A percentile compares a stretch with the other conserved stretches of the same genome.
Conservation (phyloP, 2,888 invertebrate species). For the Emmelina monodactyla region DNA sequence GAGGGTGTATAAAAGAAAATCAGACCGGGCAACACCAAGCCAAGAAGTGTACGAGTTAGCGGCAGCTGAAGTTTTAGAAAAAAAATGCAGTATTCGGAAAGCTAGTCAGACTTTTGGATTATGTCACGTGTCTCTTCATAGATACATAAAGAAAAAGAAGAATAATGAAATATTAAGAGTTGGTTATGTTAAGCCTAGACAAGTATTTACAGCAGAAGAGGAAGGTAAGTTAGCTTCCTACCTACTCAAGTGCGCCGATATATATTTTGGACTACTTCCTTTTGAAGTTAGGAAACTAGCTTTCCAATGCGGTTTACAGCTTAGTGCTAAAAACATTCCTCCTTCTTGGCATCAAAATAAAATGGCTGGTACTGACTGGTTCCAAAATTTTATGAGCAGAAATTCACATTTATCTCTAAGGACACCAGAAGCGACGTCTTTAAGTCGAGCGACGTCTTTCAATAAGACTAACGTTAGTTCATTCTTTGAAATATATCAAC, state of each 20-base stretch:
- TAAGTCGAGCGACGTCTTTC: constrained; percentile 11
- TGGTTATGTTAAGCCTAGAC: constrained; percentile 4
- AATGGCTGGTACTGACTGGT: constrained; percentile 8
- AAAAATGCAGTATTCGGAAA: constrained; percentile 10
- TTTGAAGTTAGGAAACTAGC: constrained; percentile 2
- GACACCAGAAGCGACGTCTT: constrained; percentile 7
- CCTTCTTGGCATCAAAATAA: background rate
- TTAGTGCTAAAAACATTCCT: background rate
- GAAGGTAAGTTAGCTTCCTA: constrained; percentile 4
- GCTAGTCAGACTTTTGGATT: constrained; percentile 11
- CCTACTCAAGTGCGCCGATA: constrained; percentile 4
- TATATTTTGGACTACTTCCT: constrained; percentile 5
- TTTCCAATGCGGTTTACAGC: background rate
- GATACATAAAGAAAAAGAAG: constrained; percentile 12
- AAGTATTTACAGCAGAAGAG: constrained; percentile 2
- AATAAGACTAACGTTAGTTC: constrained; percentile 11
- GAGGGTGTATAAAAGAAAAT: constrained; percentile 14
- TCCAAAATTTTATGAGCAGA: constrained; percentile 4
- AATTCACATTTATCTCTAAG: constrained; percentile 7
- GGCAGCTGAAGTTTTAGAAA: constrained; percentile 15
- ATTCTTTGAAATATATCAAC: constrained; percentile 12
- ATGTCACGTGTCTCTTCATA: constrained; percentile 7
- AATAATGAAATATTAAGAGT: constrained; percentile 8
- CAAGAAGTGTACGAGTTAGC: constrained; percentile 14
- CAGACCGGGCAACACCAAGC: no score